Evolutionary conservation across 2,113 vertebrate genomes (phyloP), one percentile per base, ranked within the genome.

Genomic region (Tylochromis polylepis): DNA sequence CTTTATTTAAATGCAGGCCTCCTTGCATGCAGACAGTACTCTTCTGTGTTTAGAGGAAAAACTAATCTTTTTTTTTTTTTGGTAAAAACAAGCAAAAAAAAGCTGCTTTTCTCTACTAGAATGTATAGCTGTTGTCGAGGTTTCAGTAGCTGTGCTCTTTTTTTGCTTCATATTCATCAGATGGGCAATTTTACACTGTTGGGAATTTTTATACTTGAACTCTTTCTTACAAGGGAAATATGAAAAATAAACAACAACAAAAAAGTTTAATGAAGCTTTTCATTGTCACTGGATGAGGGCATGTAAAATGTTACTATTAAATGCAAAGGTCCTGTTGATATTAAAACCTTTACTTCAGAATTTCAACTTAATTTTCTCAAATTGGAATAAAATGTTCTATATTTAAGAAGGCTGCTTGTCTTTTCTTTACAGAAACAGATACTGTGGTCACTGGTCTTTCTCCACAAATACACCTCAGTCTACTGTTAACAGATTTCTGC

Each of bases 141-240:
- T 97, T 96, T 89, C 96, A 97, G 97, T 98, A 98, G 97, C 97
- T 97, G 97, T 97, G 95, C 97, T 65, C 34, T 98, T 98, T 96
- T 98, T 97, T 97, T 97, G 97, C 97, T 98, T 97, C 93, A 94
- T 94, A 95, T 95, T 97, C 97, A 97, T 97, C 97, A 97, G 96
- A 97, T 96, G 96, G 96, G 97, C 96, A 98, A 97, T 98, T 99
- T 98, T 99, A 99, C 98, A 98, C 97, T 99, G 97, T 98, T 97
- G 97, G 97, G 97, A 96, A 95, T 96, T 98, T 98, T 99, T 99
- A 99, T 99, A 99, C 98, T 99, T 99, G 98, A 98, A 99, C 97
- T 98, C 97, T 99, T 99, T 99, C 98, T 97, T 99, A 99, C 98
- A 98, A 99, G 98, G 98, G 98, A 99, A 97, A 97, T 97, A 97